Evolutionary conservation across 2,113 vertebrate genomes (phyloP).

Genomic region (Reinhardtius hippoglossoides): DNA sequence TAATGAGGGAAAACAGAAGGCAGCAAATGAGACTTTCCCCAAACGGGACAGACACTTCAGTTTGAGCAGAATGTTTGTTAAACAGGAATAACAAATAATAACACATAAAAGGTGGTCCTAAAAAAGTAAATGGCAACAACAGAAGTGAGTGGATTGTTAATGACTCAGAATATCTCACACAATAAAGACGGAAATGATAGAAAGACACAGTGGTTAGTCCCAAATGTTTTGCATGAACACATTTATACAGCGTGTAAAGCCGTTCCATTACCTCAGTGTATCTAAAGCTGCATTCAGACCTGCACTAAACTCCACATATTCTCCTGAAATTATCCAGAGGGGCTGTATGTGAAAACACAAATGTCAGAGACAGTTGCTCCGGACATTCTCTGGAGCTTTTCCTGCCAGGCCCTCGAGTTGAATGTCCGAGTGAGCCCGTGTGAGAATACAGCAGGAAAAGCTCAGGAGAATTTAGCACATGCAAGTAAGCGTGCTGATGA

Average conservation of each 20-base stretch:
- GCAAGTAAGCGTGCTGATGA: no score
- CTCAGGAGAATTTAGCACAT: no score
- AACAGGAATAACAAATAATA: constrained; percentile 42
- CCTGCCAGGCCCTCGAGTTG: no score
- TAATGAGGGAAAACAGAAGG: constrained; percentile 23
- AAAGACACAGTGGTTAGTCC: constrained; percentile 17
- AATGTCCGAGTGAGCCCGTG: neutral
- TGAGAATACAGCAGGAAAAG: no score
- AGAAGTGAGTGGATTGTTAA: constrained; percentile 21
- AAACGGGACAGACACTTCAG: constrained; percentile 16
- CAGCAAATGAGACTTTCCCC: constrained; percentile 33
- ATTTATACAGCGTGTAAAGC: constrained; percentile 28
- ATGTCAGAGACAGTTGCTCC: no score
- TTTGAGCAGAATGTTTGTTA: neutral
- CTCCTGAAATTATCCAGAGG: no score
- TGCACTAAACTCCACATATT: neutral
- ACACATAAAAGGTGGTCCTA: neutral
- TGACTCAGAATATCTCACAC: neutral
- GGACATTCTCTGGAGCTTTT: no score
- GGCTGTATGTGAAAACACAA: no score
- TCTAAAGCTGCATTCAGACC: neutral
- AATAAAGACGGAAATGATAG: neutral
- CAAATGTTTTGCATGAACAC: constrained; percentile 20
- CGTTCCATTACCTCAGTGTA: constrained; percentile 7
- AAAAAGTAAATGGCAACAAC: constrained; percentile 16